These are phyloP conservation scores for Phylloscopus trochilus DNA, from an alignment of 2,113 vertebrate species.

Conservation along the genomic window DNA sequence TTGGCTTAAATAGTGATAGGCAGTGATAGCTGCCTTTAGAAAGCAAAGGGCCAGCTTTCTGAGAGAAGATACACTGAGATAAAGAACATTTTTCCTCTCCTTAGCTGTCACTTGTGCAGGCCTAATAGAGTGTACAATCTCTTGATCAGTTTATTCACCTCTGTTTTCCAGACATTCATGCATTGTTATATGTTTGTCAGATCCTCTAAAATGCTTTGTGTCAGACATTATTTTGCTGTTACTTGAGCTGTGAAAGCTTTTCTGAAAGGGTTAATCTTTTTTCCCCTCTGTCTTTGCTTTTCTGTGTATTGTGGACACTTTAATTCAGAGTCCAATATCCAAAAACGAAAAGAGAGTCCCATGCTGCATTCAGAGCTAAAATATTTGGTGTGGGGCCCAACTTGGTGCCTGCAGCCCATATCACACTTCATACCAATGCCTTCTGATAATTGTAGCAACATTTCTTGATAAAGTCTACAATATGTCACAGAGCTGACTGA, in stretches of 20 bases:
- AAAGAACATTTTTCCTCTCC: background rate
- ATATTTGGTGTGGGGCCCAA: background rate
- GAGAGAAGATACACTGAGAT: background rate
- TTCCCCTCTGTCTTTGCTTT: background rate
- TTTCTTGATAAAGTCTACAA: conserved; percentile 8
- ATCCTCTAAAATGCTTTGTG: background rate
- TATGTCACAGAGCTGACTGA: background rate
- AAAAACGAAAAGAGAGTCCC: background rate
- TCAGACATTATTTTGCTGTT: background rate
- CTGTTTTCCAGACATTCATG: background rate
- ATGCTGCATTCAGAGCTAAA: background rate
- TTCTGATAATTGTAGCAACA: background rate
- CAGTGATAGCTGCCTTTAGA: background rate
- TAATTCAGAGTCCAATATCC: background rate
- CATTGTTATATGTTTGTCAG: background rate
- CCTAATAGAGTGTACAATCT: background rate
- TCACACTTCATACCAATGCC: background rate
- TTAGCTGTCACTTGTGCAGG: background rate
- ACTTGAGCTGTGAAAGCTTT: background rate
- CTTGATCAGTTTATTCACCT: background rate
- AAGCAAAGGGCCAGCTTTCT: background rate
- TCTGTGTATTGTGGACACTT: background rate
- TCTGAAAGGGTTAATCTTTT: background rate
- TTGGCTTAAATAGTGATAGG: background rate
- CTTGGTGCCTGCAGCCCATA: background rate